A percentile compares a stretch with the other conserved stretches of the same genome.
Evolutionary conservation across 2,888 invertebrate genomes (phyloP).

Genomic region (Heliconius aoede): DNA sequence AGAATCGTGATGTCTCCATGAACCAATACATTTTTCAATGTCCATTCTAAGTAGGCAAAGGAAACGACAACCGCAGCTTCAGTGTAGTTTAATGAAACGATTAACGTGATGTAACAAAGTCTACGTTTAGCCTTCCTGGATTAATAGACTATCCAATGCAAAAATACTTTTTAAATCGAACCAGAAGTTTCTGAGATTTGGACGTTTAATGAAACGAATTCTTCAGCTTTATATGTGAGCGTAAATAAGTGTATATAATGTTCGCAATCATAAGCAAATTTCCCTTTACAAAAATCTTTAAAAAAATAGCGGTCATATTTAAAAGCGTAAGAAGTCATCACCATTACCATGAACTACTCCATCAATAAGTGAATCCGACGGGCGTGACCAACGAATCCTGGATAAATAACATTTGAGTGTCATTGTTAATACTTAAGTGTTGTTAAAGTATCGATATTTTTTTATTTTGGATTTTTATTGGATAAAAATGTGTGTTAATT

Average conservation of each 20-base stretch:
- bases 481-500: neutral
- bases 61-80: too few relatives aligned
- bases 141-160: too few relatives aligned
- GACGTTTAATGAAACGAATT: neutral
- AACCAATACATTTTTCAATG: too few relatives aligned
- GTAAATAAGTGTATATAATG: too few relatives aligned
- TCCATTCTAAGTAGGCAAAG: too few relatives aligned
- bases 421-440: conserved; percentile 48
- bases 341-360: conserved; percentile 52
- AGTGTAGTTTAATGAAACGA: too few relatives aligned
- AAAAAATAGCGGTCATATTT: conserved; percentile 19
- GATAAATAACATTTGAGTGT: conserved; percentile 55
- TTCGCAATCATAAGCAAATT: neutral
- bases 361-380: conserved; percentile 59
- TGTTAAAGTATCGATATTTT: conserved; percentile 30
- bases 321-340: conserved; percentile 39
- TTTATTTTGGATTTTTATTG: too few relatives aligned
- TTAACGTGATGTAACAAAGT: too few relatives aligned
- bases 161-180: neutral
- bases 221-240: neutral
- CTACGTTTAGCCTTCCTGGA: too few relatives aligned
- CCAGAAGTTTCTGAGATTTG: neutral
- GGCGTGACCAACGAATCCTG: conserved; percentile 53
- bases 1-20: too few relatives aligned
- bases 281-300: neutral